These are phyloP conservation scores for Hycleus phaleratus DNA, from an alignment of 1,140 invertebrate species.

Conservation along the genomic window DNA sequence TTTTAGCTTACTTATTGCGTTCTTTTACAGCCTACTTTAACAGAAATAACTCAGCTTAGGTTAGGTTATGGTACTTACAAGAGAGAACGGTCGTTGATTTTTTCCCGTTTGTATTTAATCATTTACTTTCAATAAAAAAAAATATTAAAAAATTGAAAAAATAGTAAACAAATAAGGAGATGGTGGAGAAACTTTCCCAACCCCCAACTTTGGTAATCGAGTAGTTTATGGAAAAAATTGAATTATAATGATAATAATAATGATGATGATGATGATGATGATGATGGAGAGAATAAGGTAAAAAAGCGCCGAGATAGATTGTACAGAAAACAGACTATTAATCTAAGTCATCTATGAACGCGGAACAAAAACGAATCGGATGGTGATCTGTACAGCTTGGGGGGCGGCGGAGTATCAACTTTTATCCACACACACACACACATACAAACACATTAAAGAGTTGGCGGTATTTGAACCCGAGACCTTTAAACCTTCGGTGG, in stretches of 20 bases:
- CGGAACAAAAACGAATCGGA: slow-evolving; percentile 26
- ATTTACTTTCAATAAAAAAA: background rate
- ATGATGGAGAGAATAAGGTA: background rate
- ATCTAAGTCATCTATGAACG: slow-evolving; percentile 30
- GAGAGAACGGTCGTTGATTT: slow-evolving; percentile 1
- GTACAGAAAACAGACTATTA: slow-evolving; percentile 31
- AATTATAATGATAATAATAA: too few relatives aligned
- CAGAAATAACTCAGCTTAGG: slow-evolving; percentile 42
- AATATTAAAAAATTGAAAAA: too few relatives aligned
- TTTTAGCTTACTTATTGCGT: slow-evolving; percentile 36
- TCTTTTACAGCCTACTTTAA: slow-evolving; percentile 43
- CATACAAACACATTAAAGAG: slow-evolving; percentile 17
- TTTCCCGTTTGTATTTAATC: background rate
- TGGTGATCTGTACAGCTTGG: background rate
- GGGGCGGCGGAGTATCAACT: background rate
- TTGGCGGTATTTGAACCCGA: slow-evolving; percentile 35
- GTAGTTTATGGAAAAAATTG: too few relatives aligned
- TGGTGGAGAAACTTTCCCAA: too few relatives aligned
- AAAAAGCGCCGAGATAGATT: background rate
- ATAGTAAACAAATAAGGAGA: background rate
- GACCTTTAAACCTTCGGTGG: slow-evolving; percentile 30
- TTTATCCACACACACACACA: background rate
- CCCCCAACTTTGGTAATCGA: too few relatives aligned
- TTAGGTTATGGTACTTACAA: slow-evolving; percentile 37
- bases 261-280: background rate